phyloP scores from a whole-genome alignment of 2,797 vertebrate genomes.

The Taenioides sp. region DNA sequence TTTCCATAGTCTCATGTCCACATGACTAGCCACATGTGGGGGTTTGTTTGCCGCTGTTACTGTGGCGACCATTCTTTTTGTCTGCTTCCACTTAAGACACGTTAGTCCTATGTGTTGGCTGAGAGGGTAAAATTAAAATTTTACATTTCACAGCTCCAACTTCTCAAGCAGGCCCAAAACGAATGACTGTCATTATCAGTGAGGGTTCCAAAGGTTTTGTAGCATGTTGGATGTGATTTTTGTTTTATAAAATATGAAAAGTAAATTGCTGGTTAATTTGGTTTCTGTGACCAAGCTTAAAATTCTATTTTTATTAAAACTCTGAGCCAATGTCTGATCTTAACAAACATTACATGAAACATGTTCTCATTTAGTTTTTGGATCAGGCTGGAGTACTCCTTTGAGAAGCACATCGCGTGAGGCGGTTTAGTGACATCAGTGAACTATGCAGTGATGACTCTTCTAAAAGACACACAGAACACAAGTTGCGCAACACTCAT shows the following conservation, averaged over 20 bases:
- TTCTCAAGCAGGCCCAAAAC: not conserved
- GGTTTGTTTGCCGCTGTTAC: conserved; percentile 29
- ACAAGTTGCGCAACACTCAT: not conserved
- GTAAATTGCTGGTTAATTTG: not conserved
- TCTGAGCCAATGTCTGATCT: not conserved
- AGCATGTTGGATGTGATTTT: not conserved
- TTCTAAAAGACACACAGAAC: not conserved
- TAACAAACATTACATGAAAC: not conserved
- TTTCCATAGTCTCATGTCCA: conserved; percentile 49
- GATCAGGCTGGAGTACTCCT: not conserved
- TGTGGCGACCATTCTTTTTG: not conserved
- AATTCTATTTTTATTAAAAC: not conserved
- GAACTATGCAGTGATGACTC: conserved; percentile 4
- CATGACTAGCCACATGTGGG: conserved; percentile 18
- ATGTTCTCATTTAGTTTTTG: conserved; percentile 4
- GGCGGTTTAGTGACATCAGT: conserved; percentile 1
- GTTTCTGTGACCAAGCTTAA: not conserved
- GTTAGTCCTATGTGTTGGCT: conserved; percentile 4
- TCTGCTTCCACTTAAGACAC: conserved; percentile 10
- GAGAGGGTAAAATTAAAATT: not conserved
- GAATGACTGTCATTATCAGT: conserved; percentile 1
- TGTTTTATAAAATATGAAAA: not conserved
- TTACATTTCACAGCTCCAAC: conserved; percentile 2
- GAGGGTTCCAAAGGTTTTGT: conserved; percentile 1
- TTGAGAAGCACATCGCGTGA: conserved; percentile 13